Percentiles rank a stretch among this genome's conserved stretches.
phyloP scores from a whole-genome alignment of 1,140 invertebrate species.

The Diuraphis noxia region DNA sequence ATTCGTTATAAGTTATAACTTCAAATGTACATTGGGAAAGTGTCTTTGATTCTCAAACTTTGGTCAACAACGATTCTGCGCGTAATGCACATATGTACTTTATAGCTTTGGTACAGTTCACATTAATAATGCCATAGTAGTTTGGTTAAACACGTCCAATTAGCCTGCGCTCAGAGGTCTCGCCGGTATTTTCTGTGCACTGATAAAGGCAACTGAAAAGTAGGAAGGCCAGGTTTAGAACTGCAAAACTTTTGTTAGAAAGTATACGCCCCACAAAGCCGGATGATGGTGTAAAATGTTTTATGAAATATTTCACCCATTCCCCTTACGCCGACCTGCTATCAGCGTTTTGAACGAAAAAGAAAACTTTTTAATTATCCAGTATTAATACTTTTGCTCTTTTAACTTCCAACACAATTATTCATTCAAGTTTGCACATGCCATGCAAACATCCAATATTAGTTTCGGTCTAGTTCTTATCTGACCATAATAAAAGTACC shows the following conservation, averaged over 20 bases:
- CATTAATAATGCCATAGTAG: slow-evolving; percentile 39
- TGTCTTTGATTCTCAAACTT: slow-evolving; percentile 39
- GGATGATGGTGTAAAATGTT: slow-evolving; percentile 46
- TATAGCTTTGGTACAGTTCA: slow-evolving; percentile 27
- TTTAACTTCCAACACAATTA: slow-evolving; percentile 22
- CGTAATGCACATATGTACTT: slow-evolving; percentile 44
- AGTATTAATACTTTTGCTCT: slow-evolving; percentile 45
- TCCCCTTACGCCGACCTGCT: neutral
- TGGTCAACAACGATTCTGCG: slow-evolving; percentile 33
- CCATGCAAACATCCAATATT: neutral
- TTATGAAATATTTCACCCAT: slow-evolving; percentile 32
- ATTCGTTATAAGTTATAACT: neutral
- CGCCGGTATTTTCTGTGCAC: slow-evolving; percentile 18
- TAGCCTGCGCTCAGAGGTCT: slow-evolving; percentile 2
- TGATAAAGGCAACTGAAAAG: slow-evolving; percentile 28
- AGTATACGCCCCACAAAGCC: slow-evolving; percentile 25
- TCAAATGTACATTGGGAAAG: neutral
- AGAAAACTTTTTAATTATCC: slow-evolving; percentile 46
- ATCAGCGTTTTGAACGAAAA: slow-evolving; percentile 37
- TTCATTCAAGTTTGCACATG: slow-evolving; percentile 22
- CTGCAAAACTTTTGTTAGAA: slow-evolving; percentile 39
- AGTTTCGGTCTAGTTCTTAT: slow-evolving; percentile 22
- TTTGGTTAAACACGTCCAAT: slow-evolving; percentile 43
- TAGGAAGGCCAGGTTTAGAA: neutral
- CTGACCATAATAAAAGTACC: neutral